phyloP scores from a whole-genome alignment of 1,140 invertebrate species.

The Drosophila sproati region DNA sequence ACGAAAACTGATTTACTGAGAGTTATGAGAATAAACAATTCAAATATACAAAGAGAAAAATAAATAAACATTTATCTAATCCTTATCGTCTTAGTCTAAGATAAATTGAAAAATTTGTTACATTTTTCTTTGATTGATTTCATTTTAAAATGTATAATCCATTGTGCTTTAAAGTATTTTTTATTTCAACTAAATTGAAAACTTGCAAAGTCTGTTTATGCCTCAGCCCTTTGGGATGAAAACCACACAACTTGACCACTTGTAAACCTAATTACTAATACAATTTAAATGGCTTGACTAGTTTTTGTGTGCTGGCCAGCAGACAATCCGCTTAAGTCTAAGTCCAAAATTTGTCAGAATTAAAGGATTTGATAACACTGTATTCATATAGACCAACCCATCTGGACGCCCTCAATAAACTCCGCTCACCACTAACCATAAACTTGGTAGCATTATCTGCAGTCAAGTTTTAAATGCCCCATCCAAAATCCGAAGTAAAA shows the following conservation, averaged over 20 bases:
- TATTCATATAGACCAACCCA: conserved; percentile 47
- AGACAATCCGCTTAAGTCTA: conserved; percentile 62
- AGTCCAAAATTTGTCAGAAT: conserved; percentile 64
- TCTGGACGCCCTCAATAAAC: not conserved
- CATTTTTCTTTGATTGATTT: no score
- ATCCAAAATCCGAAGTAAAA: conserved; percentile 17
- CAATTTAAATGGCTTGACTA: conserved; percentile 37
- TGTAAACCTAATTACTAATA: conserved; percentile 57
- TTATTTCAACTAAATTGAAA: no score
- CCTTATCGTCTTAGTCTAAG: no score
- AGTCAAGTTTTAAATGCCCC: conserved; percentile 46
- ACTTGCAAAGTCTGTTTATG: not conserved
- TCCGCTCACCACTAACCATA: conserved; percentile 34
- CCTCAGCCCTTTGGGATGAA: not conserved
- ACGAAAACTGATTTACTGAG: not conserved
- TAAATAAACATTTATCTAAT: no score
- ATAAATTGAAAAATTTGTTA: no score
- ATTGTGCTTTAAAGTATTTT: no score
- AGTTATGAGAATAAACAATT: no score
- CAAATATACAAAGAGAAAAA: no score
- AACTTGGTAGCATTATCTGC: conserved; percentile 70
- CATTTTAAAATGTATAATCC: no score
- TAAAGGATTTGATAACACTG: conserved; percentile 61
- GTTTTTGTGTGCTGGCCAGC: conserved; percentile 9
- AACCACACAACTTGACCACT: conserved; percentile 41